phyloP scores from a whole-genome alignment of 1,140 invertebrate genomes.

The Pissodes strobi region DNA sequence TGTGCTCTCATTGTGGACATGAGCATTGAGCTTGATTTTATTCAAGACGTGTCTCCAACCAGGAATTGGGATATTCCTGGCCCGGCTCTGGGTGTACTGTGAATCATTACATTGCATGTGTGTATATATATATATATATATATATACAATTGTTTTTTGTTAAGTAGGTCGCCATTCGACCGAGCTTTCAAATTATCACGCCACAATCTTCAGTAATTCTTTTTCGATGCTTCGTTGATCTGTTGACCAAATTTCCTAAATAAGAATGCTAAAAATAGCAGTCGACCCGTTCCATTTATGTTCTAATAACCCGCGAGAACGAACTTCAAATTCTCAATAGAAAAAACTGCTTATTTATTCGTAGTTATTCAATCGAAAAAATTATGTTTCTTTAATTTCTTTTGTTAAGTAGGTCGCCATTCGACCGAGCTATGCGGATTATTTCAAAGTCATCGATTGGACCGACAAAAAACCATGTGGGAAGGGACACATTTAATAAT shows the following conservation, averaged over 20 bases:
- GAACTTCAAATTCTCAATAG: not conserved
- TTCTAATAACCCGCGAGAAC: not conserved
- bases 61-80: no score
- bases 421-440: constrained; percentile 15
- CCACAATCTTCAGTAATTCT: no score
- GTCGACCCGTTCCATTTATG: constrained; percentile 13
- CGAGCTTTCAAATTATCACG: no score
- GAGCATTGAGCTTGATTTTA: no score
- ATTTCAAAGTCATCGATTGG: constrained; percentile 16
- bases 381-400: constrained; percentile 23
- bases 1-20: no score
- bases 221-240: no score
- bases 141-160: no score
- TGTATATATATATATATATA: no score
- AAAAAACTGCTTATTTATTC: constrained; percentile 16
- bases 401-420: constrained; percentile 21
- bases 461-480: constrained; percentile 13
- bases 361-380: constrained; percentile 22
- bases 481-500: constrained; percentile 19
- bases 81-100: no score
- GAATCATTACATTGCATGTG: no score
- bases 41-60: no score
- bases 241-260: constrained; percentile 5
- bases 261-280: not conserved
- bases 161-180: constrained; percentile 16